These are phyloP conservation scores for Mormyrus iriodes DNA, from an alignment of 2,113 vertebrate species.

Conservation along the genomic window DNA sequence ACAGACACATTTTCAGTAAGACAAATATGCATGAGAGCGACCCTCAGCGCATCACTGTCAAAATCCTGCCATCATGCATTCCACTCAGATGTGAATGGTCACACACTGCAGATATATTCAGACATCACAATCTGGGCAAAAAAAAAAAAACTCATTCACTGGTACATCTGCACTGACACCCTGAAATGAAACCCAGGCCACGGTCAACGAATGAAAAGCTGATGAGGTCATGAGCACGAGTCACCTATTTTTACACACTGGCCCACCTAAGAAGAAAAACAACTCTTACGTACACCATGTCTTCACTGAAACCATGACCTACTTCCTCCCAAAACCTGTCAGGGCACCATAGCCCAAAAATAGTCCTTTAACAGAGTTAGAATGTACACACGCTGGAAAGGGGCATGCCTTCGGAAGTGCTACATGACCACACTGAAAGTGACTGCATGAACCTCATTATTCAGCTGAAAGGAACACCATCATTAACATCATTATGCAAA, in stretches of 20 bases:
- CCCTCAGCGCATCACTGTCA: background rate
- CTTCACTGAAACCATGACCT: constrained; percentile 10
- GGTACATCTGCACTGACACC: background rate
- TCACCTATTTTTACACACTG: background rate
- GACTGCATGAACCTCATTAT: background rate
- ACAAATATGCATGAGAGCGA: background rate
- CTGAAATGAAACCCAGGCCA: background rate
- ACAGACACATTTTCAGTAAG: no score
- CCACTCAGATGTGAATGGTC: background rate
- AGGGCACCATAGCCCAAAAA: background rate
- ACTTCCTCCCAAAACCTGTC: background rate
- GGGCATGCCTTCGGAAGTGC: background rate
- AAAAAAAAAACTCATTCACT: background rate
- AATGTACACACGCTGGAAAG: background rate
- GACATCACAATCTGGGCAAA: background rate
- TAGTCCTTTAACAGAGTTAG: background rate
- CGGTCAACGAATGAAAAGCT: background rate
- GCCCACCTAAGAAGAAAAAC: background rate
- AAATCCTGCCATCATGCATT: background rate
- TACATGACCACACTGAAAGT: background rate
- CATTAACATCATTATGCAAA: background rate
- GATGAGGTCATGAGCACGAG: background rate
- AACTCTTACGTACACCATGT: background rate
- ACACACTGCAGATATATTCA: background rate
- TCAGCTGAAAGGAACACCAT: background rate